Base-by-base conservation (phyloP, 1,140 invertebrate species). In the Spodoptera frugiperda region DNA sequence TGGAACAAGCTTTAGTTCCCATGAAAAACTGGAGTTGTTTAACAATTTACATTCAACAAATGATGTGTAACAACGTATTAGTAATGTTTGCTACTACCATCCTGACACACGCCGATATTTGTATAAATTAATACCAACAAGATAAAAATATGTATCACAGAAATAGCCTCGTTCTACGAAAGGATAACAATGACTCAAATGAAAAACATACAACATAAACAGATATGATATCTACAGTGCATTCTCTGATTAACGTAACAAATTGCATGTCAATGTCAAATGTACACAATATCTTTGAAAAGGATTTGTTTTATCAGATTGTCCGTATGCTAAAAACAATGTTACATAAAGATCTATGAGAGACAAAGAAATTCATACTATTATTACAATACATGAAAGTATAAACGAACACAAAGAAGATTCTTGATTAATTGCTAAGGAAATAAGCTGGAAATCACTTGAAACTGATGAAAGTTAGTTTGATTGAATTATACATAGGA, bases 271-370 rank as follows among this genome's bases (percentile, higher is more conserved):
- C 61, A 65, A 49, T 65, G 61, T 48, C 44, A 65, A 21, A 49
- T 48, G 61, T n/a, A 51, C 12, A 15, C 49, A 51, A 48, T 65
- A 67, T 49, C 10, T 44, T 63, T 2, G 49, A 21, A 49, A 48
- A 49, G 63, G 19, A 67, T 67, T 67, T 48, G 19, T 25, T 67
- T 67, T 67, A 67, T 67, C 63, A 49, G 14, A 49, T 49, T 67
- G 44, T 49, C 15, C 61, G 9, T 67, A 49, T 63, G 46, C 63
- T 67, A 21, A 67, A 49, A 49, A 67, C 46, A 67, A 25, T 67
- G 15, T 48, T 48, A 49, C 44, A 3, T 44, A 44, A 63, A 44
- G 9, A 19, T 63, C 59, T 63, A 19, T 49, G 44, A 49, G 8
- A 5, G 33, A 8, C 33, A 12, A 63, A 63, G 59, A 44, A 17